phyloP scores from a whole-genome alignment of 1,140 invertebrate genomes.

The Camponotus vicinus region DNA sequence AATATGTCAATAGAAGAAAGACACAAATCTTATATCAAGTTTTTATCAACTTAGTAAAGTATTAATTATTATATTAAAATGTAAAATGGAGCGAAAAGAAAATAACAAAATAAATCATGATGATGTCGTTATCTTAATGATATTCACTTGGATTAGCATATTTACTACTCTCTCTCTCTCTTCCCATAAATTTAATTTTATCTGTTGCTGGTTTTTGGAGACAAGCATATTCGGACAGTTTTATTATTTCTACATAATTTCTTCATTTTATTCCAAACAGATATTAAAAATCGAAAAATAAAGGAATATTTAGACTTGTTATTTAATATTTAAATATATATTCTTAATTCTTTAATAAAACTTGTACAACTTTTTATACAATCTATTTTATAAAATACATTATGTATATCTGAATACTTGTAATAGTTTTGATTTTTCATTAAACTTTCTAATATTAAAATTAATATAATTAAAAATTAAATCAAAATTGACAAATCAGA shows the following conservation, averaged over 20 bases:
- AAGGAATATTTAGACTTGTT: neutral
- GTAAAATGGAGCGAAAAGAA: neutral
- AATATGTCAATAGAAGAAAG: neutral
- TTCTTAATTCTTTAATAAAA: too few relatives aligned
- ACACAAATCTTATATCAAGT: neutral
- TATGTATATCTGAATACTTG: too few relatives aligned
- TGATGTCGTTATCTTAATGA: neutral
- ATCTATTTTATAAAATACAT: too few relatives aligned
- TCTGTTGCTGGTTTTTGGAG: slow-evolving; percentile 15
- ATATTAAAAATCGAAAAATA: neutral
- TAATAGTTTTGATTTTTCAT: too few relatives aligned
- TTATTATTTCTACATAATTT: neutral
- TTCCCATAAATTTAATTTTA: slow-evolving; percentile 62
- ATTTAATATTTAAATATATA: too few relatives aligned
- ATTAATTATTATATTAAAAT: slow-evolving; percentile 19
- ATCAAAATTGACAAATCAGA: too few relatives aligned
- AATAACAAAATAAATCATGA: neutral
- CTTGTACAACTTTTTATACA: too few relatives aligned
- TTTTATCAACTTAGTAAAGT: neutral
- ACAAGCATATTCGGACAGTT: neutral
- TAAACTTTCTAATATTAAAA: too few relatives aligned
- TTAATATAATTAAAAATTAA: too few relatives aligned
- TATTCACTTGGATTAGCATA: slow-evolving; percentile 42
- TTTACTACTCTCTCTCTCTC: neutral
- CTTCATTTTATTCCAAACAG: neutral